These are phyloP conservation scores for Thunnus maccoyii DNA, from an alignment of 2,113 vertebrate genomes.

Conservation along the genomic window DNA sequence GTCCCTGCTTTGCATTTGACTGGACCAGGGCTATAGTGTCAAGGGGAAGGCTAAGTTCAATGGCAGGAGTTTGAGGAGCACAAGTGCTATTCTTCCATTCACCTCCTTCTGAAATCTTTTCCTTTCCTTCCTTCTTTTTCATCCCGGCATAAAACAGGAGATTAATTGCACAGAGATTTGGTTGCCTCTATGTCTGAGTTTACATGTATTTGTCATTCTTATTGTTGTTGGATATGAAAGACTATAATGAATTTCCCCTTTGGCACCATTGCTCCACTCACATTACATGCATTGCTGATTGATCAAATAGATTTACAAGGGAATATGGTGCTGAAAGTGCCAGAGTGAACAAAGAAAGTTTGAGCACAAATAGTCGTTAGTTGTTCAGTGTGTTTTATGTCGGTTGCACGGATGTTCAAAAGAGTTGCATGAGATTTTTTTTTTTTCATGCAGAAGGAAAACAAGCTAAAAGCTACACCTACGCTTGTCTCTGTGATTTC, in stretches of 20 bases:
- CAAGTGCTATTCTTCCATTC: conserved; percentile 24
- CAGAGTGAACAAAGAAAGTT: conserved; percentile 52
- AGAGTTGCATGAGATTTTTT: conserved; percentile 40
- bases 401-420: conserved; percentile 43
- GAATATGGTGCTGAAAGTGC: conserved; percentile 6
- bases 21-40: conserved; percentile 49
- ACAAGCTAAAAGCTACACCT: conserved; percentile 70
- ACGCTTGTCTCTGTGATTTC: conserved; percentile 70
- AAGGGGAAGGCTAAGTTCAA: conserved; percentile 45
- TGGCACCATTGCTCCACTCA: conserved; percentile 36
- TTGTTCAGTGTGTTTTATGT: conserved; percentile 29
- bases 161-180: conserved; percentile 58
- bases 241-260: conserved; percentile 50
- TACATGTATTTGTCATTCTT: conserved; percentile 51
- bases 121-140: conserved; percentile 27
- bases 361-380: conserved; percentile 31
- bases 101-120: conserved; percentile 5
- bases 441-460: conserved; percentile 35
- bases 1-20: conserved; percentile 60
- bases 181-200: conserved; percentile 38
- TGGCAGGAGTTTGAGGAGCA: conserved; percentile 36
- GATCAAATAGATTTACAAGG: conserved; percentile 63
- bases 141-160: conserved; percentile 42
- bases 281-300: conserved; percentile 45
- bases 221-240: conserved; percentile 58